Conservation (phyloP, 2,113 vertebrate species). For the Lasiurus borealis region DNA sequence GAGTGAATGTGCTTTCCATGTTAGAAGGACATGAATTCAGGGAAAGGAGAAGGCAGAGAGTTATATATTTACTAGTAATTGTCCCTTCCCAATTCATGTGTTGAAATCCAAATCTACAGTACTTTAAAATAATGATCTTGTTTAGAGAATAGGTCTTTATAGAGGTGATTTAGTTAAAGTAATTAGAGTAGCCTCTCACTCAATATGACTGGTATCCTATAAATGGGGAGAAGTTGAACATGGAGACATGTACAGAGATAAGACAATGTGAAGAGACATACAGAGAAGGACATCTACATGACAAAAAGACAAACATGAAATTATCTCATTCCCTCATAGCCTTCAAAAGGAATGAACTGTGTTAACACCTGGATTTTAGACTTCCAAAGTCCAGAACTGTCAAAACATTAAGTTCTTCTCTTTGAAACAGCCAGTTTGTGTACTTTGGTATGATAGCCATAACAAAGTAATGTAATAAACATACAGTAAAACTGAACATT, state of each 20-base stretch:
- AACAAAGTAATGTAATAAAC: not conserved
- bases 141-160: not conserved
- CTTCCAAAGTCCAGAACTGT: not conserved
- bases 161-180: not conserved
- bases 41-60: not conserved
- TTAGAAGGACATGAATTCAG: not conserved
- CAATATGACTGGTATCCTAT: not conserved
- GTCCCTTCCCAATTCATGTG: not conserved
- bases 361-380: not conserved
- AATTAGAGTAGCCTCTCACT: not conserved
- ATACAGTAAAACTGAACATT: not conserved
- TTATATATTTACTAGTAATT: not conserved
- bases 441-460: not conserved
- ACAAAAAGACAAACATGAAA: not conserved
- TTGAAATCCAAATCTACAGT: not conserved
- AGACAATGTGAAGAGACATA: not conserved
- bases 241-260: not conserved
- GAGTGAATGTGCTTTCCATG: not conserved
- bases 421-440: not conserved
- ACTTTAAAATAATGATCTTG: not conserved
- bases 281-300: not conserved
- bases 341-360: not conserved
- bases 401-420: not conserved
- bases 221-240: not conserved
- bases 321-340: not conserved